Evolutionary conservation across 2,888 invertebrate species (phyloP), one percentile per base, ranked within the genome.

Genomic region (Clunio marinus): DNA sequence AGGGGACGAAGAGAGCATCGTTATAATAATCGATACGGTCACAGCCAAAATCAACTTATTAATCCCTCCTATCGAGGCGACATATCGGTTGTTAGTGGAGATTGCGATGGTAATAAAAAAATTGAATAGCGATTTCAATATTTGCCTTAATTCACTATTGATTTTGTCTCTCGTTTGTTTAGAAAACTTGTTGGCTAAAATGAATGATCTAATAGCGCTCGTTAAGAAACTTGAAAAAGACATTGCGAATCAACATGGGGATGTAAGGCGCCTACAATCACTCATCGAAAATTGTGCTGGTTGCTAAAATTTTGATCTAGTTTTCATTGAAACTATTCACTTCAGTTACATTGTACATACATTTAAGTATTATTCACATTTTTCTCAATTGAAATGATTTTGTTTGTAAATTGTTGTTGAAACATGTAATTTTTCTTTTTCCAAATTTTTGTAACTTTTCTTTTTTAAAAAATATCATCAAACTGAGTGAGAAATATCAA

Each of bases 231-330:
- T 93, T 46, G 86, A 87, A 72, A 82, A 83, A 70, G 88, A 90
- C 78, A 81, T 91, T 69, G 85, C 83, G 72, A 83, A 85, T 70
- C 88, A 89, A 76, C 83, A 84, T 59, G 81, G 83, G 70, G 88
- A 87, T 74, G 88, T 91, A 24, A 84, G 86, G 70, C 81, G 82
- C 71, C 81, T 94, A 66, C 83, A 88, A 28, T 83, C 83, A 70
- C 81, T 91, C 68, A 80, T 94, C 70, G 88, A 88, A 74, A 87
- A 88, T 73, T 94, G 94, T 77, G 89, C 89, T 72, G 83, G 86
- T 69, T 88, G 88, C 77, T 84, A 82, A 77, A 32, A 32, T 8
- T 32, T 41, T 41, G 2, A n/a, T 41, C 15, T 41, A n/a, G 41
- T 41, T 32, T 32, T 41, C 41, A 41, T 41, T 15, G 41, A 13